Evolutionary conservation across 1,140 invertebrate species (phyloP).

Genomic region (Penaeus indicus): DNA sequence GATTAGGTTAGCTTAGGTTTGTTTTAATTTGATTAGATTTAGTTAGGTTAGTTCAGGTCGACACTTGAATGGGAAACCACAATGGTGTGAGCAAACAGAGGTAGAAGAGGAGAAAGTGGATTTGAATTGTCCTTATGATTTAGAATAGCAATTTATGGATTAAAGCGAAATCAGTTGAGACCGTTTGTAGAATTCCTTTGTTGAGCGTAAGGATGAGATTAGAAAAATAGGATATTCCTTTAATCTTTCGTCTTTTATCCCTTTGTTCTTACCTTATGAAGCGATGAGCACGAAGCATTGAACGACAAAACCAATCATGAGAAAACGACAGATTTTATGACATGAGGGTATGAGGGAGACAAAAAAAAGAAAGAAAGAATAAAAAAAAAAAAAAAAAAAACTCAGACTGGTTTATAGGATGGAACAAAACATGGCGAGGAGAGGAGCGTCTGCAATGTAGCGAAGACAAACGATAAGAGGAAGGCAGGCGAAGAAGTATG

Average conservation of each 20-base stretch:
- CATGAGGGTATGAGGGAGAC: too few relatives aligned
- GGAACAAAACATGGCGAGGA: not conserved
- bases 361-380: too few relatives aligned
- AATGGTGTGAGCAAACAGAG: not conserved
- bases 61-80: too few relatives aligned
- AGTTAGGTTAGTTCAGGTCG: too few relatives aligned
- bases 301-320: too few relatives aligned
- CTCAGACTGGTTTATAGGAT: too few relatives aligned
- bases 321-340: too few relatives aligned
- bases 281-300: too few relatives aligned
- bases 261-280: too few relatives aligned
- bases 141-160: not conserved
- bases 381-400: too few relatives aligned
- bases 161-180: not conserved
- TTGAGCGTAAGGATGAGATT: not conserved
- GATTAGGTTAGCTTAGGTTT: too few relatives aligned
- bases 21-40: too few relatives aligned
- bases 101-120: not conserved
- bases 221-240: not conserved
- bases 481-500: slow-evolving; percentile 22
- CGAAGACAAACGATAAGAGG: slow-evolving; percentile 8
- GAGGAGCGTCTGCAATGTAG: not conserved
- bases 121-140: not conserved
- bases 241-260: not conserved
- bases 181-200: not conserved